A percentile compares a stretch with the other conserved stretches of the same genome.
Conservation (phyloP, 2,113 vertebrate genomes). For the Clarias macrocephalus region DNA sequence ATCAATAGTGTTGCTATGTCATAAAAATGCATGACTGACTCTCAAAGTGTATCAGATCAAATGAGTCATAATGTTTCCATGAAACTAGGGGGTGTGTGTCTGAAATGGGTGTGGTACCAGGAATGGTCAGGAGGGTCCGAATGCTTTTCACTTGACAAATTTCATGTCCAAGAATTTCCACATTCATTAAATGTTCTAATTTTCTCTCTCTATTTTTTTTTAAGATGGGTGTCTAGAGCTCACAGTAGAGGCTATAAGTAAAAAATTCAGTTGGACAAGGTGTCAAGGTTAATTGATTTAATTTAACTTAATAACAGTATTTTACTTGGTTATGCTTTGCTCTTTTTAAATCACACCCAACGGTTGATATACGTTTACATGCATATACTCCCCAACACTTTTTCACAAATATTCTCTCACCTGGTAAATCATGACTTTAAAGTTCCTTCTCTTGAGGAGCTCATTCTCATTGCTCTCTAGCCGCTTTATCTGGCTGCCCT, state of each 20-base stretch:
- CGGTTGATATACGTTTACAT: background rate
- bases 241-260: background rate
- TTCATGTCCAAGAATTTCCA: background rate
- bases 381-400: background rate
- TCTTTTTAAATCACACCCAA: constrained; percentile 17
- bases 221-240: background rate
- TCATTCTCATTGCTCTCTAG: constrained; percentile 93
- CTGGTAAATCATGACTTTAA: constrained; percentile 99
- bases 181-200: background rate
- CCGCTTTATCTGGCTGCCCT: constrained; percentile 94
- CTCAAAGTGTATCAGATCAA: background rate
- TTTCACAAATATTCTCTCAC: constrained; percentile 17
- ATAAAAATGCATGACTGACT: background rate
- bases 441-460: constrained; percentile 93
- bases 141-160: constrained; percentile 1
- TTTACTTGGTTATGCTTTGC: background rate
- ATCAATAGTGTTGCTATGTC: background rate
- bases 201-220: background rate
- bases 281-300: background rate
- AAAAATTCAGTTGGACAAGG: background rate
- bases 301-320: background rate
- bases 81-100: background rate
- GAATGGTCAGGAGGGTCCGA: constrained; percentile 6
- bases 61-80: constrained; percentile 4
- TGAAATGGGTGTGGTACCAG: constrained; percentile 33